Evolutionary conservation across 2,113 vertebrate species (phyloP).

Genomic region (Bubalus kerabau): DNA sequence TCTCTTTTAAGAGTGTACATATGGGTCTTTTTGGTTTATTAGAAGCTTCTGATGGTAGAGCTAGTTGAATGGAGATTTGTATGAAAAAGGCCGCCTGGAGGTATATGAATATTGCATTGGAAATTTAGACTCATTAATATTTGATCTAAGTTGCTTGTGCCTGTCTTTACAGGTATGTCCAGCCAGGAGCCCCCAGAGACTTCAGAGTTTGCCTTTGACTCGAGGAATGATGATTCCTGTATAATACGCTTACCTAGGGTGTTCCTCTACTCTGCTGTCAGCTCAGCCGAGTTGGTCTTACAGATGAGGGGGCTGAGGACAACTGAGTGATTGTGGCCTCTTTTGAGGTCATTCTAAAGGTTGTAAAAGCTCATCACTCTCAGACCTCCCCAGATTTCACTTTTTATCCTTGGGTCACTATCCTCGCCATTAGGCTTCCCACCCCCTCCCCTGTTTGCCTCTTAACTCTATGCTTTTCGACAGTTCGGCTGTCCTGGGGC

Average conservation of each 20-base stretch:
- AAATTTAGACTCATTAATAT: slow-evolving; percentile 50
- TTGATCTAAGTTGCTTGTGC: slow-evolving; percentile 39
- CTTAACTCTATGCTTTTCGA: neutral
- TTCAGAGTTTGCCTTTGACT: neutral
- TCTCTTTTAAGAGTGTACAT: slow-evolving; percentile 22
- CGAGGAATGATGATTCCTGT: neutral
- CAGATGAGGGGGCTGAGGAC: neutral
- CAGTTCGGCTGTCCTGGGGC: neutral
- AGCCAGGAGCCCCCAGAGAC: neutral
- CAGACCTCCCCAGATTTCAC: neutral
- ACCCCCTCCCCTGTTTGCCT: neutral
- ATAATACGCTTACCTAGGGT: neutral
- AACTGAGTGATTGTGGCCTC: neutral
- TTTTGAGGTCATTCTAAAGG: neutral
- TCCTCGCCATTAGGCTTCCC: neutral
- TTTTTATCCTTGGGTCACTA: neutral
- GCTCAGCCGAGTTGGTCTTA: neutral
- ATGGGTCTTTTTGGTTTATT: slow-evolving; percentile 9
- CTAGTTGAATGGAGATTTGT: slow-evolving; percentile 25
- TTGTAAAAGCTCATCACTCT: neutral
- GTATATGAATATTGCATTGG: slow-evolving; percentile 47
- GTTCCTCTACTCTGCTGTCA: neutral
- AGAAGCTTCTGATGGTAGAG: slow-evolving; percentile 25
- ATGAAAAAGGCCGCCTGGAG: slow-evolving; percentile 32
- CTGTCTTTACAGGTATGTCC: neutral